phyloP scores from a whole-genome alignment of 2,797 vertebrate species.

The Micropoecilia bifurca region DNA sequence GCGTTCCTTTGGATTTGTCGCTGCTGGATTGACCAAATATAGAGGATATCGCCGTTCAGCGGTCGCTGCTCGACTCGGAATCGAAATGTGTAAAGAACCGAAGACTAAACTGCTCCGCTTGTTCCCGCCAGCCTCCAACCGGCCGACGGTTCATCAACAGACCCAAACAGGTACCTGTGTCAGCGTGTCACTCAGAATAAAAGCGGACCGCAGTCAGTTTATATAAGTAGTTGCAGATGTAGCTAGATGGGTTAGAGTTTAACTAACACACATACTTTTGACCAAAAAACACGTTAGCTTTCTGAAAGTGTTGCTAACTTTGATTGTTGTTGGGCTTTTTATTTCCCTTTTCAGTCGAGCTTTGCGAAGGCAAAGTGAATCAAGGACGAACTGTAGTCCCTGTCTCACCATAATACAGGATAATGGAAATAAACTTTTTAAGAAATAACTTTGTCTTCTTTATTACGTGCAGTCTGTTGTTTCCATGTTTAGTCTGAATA shows the following conservation, averaged over 20 bases:
- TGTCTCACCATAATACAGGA: no score
- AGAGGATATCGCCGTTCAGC: constrained; percentile 12
- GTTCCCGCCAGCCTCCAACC: constrained; percentile 39
- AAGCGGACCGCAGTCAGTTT: background rate
- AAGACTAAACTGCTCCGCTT: constrained; percentile 77
- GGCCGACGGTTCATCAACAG: constrained; percentile 32
- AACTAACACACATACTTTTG: background rate
- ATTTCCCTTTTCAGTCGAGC: background rate
- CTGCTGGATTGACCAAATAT: background rate
- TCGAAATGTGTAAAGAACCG: constrained; percentile 76
- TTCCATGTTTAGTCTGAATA: background rate
- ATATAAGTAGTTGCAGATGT: background rate
- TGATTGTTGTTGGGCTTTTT: background rate
- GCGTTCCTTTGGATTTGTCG: constrained; percentile 27
- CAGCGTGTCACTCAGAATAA: background rate
- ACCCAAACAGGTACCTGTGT: constrained; percentile 41
- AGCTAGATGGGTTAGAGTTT: background rate
- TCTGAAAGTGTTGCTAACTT: background rate
- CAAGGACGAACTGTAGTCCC: background rate
- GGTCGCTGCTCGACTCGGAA: background rate
- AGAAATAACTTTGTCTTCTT: background rate
- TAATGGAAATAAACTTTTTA: background rate
- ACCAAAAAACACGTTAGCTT: background rate
- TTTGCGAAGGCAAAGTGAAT: background rate
- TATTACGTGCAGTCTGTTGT: background rate